Conservation (phyloP, 2,888 invertebrate genomes). For the Belgica antarctica region DNA sequence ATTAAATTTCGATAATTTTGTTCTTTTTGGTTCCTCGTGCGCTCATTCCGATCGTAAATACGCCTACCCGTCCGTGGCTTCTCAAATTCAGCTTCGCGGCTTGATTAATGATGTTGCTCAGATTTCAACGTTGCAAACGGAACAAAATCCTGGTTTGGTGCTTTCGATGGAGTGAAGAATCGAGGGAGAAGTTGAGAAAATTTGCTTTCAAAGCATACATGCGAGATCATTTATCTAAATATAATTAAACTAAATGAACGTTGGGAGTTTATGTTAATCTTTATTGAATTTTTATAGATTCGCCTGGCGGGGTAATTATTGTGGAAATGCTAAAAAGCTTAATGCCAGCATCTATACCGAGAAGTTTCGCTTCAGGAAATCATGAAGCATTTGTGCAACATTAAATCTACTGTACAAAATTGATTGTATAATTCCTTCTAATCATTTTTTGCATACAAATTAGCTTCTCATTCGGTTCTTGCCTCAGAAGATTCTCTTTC, state of each 20-base stretch:
- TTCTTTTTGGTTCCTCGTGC: no score
- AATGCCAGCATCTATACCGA: not conserved
- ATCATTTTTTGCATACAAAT: not conserved
- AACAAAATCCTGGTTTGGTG: no score
- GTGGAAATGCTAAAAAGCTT: not conserved
- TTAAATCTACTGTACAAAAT: constrained; percentile 9
- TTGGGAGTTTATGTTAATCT: not conserved
- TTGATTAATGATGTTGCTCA: no score
- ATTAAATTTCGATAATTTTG: no score
- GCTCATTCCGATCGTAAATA: no score
- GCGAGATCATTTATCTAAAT: not conserved
- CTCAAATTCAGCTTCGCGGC: no score
- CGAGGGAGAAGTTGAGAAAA: no score
- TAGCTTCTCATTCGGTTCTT: not conserved
- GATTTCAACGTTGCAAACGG: no score
- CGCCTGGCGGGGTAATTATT: not conserved
- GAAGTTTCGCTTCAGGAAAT: not conserved
- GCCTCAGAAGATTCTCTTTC: not conserved
- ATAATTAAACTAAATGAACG: constrained; percentile 22
- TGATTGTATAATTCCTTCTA: constrained; percentile 21
- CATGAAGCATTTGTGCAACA: constrained; percentile 20
- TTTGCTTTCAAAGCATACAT: no score
- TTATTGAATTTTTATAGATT: constrained; percentile 13
- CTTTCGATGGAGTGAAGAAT: no score
- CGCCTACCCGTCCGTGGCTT: no score